phyloP scores from a whole-genome alignment of 1,140 invertebrate species.

The Kradibia gibbosae region DNA sequence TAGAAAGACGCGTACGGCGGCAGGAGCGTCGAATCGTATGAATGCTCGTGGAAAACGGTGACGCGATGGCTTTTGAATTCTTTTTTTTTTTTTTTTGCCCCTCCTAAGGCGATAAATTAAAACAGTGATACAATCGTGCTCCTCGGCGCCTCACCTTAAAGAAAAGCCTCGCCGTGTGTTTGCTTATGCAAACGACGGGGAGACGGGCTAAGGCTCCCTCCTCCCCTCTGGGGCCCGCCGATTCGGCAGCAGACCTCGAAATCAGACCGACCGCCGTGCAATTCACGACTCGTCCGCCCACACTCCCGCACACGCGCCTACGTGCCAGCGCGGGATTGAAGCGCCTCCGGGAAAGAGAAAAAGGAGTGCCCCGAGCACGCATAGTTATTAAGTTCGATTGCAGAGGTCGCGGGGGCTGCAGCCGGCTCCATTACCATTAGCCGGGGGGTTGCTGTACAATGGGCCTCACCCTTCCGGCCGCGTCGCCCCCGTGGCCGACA shows the following conservation, averaged over 20 bases:
- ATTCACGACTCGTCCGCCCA: too few species aligned
- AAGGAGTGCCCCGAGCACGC: not conserved
- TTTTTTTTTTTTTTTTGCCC: not conserved
- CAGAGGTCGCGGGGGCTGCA: not conserved
- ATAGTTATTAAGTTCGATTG: conserved; percentile 12
- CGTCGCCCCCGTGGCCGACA: too few species aligned
- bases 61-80: conserved; percentile 30
- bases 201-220: too few species aligned
- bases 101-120: conserved; percentile 31
- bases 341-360: not conserved
- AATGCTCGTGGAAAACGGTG: conserved; percentile 32
- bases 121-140: conserved; percentile 25
- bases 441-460: too few species aligned
- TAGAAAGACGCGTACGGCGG: conserved; percentile 3
- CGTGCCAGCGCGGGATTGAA: not conserved
- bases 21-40: conserved; percentile 28
- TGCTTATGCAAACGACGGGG: too few species aligned
- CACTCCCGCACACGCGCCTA: not conserved
- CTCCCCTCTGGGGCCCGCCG: too few species aligned
- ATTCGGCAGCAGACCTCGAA: too few species aligned
- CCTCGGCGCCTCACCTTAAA: not conserved
- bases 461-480: too few species aligned
- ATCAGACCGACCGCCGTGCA: too few species aligned
- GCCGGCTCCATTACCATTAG: too few species aligned
- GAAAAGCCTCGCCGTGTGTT: conserved; percentile 10